Conservation (phyloP, 2,113 vertebrate species). For the Crotalus viridis region DNA sequence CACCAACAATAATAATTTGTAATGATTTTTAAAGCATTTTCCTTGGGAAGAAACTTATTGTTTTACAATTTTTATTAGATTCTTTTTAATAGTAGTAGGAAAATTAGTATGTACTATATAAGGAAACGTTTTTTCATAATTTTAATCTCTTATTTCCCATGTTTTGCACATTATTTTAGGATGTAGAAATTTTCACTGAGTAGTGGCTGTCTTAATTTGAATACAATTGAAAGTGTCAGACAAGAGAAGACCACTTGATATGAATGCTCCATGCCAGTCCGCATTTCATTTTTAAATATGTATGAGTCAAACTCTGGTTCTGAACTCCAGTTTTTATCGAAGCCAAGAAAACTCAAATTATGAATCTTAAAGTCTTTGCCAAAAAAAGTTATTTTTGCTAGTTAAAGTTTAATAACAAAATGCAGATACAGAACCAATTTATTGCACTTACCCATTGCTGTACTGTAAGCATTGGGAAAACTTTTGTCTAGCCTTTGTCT, state of each 20-base stretch:
- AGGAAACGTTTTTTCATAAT: not conserved
- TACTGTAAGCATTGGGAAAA: constrained; percentile 96
- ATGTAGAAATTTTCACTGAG: constrained; percentile 65
- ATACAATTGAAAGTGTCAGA: constrained; percentile 52
- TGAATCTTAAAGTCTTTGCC: not conserved
- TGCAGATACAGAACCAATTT: constrained; percentile 20
- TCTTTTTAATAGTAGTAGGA: constrained; percentile 22
- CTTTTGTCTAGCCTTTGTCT: constrained; percentile 97
- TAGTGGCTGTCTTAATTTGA: constrained; percentile 60
- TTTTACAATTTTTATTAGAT: constrained; percentile 38
- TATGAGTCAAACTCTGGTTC: not conserved
- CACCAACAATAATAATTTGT: constrained; percentile 17
- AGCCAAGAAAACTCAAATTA: not conserved
- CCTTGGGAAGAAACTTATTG: constrained; percentile 31
- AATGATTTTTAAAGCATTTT: constrained; percentile 22
- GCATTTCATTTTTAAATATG: not conserved
- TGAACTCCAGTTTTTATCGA: constrained; percentile 11
- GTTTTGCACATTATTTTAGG: constrained; percentile 62
- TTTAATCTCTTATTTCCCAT: constrained; percentile 56
- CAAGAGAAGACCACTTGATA: not conserved
- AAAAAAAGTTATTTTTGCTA: not conserved
- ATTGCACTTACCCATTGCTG: constrained; percentile 90
- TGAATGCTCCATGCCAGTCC: not conserved
- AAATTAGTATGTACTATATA: not conserved
- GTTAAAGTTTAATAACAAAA: not conserved